Conservation (phyloP, 2,888 invertebrate species). For the Drosophila buzzatii region DNA sequence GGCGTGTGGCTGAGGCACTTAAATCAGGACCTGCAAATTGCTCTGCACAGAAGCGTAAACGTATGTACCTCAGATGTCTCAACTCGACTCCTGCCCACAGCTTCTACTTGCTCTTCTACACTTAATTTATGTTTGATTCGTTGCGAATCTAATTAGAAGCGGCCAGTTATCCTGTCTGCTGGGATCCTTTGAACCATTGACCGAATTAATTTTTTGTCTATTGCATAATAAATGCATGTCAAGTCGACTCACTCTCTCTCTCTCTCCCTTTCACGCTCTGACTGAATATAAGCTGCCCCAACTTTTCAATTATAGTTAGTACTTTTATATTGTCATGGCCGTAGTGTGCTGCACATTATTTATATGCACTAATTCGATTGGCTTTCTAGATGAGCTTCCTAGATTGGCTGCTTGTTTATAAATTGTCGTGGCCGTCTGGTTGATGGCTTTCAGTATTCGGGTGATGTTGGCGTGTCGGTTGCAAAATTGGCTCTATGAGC, state of each 20-base stretch:
- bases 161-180: neutral
- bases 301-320: constrained; percentile 2
- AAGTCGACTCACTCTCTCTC: neutral
- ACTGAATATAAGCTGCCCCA: neutral
- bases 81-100: neutral
- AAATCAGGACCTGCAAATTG: constrained; percentile 32
- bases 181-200: constrained; percentile 31
- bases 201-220: neutral
- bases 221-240: constrained; percentile 16
- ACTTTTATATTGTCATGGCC: neutral
- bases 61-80: constrained; percentile 1
- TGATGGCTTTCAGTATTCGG: neutral
- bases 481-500: constrained; percentile 21
- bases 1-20: constrained; percentile 12
- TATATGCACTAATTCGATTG: neutral
- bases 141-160: constrained; percentile 12
- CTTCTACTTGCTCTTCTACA: neutral
- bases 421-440: neutral
- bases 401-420: neutral
- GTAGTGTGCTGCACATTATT: neutral
- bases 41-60: constrained; percentile 14
- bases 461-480: neutral
- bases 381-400: neutral
- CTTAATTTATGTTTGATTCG: constrained; percentile 4
- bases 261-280: neutral